Percentiles rank a stretch among this genome's conserved stretches.
Conservation (phyloP, 2,797 vertebrate species). For the Heteromormyrus szaboi region DNA sequence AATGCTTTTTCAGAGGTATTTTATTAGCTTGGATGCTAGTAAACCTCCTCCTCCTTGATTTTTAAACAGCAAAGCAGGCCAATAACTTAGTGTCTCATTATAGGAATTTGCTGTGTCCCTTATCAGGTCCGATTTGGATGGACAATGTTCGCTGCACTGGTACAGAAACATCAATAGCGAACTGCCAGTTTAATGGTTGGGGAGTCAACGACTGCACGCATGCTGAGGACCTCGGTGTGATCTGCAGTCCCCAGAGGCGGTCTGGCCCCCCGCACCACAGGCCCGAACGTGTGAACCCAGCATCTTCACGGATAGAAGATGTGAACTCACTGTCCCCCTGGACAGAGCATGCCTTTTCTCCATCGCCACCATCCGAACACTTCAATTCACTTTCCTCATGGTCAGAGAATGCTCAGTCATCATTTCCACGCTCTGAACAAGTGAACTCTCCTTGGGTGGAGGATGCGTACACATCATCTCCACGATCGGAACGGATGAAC, state of each 20-base stretch:
- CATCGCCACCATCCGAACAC: slow-evolving; percentile 13
- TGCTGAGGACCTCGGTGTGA: slow-evolving; percentile 80
- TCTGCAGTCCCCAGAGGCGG: slow-evolving; percentile 63
- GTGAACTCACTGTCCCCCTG: slow-evolving; percentile 19
- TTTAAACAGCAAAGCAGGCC: neutral
- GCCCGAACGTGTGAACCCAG: slow-evolving; percentile 34
- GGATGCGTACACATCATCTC: neutral
- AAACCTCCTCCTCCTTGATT: neutral
- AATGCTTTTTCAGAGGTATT: neutral
- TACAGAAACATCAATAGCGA: slow-evolving; percentile 69
- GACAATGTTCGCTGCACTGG: slow-evolving; percentile 85
- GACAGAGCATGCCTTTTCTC: neutral
- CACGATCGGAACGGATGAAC: neutral
- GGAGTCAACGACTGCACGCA: slow-evolving; percentile 88
- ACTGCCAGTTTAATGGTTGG: slow-evolving; percentile 87
- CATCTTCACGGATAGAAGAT: slow-evolving; percentile 31
- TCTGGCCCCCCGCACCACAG: slow-evolving; percentile 24
- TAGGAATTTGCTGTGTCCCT: neutral
- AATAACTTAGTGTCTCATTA: neutral
- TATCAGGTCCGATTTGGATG: slow-evolving; percentile 84
- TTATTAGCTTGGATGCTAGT: neutral
- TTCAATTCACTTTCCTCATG: neutral
- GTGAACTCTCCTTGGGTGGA: slow-evolving; percentile 19
- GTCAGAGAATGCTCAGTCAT: neutral
- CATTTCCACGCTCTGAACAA: neutral